A percentile compares a stretch with the other conserved stretches of the same genome.
phyloP scores from a whole-genome alignment of 2,113 vertebrate genomes.

The Cathartes aura region DNA sequence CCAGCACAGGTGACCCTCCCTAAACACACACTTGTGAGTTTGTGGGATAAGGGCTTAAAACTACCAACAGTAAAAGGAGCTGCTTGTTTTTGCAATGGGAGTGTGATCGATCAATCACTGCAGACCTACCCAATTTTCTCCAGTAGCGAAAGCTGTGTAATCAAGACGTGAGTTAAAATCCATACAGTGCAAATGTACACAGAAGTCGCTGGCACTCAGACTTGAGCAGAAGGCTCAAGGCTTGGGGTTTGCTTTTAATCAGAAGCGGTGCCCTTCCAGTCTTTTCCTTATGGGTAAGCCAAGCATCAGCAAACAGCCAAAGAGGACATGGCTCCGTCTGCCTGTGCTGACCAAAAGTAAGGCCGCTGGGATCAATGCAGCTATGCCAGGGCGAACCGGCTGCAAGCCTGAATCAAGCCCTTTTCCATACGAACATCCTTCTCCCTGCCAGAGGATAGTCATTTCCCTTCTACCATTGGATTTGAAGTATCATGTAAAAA shows the following conservation, averaged over 20 bases:
- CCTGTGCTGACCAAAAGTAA: neutral
- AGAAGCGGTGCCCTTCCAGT: neutral
- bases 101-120: neutral
- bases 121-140: neutral
- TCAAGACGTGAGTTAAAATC: neutral
- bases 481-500: neutral
- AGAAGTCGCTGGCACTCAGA: neutral
- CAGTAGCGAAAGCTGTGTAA: neutral
- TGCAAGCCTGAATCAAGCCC: neutral
- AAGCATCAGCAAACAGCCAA: neutral
- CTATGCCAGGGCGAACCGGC: neutral
- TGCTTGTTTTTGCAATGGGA: neutral
- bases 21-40: fast-evolving
- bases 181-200: neutral
- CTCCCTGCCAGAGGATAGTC: neutral
- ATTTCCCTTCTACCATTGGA: neutral
- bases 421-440: neutral
- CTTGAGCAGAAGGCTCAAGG: neutral
- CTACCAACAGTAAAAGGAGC: neutral
- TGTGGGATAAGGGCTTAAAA: neutral
- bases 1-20: neutral
- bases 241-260: neutral
- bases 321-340: neutral
- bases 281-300: neutral
- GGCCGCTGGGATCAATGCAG: neutral